phyloP scores from a whole-genome alignment of 2,888 invertebrate species.

The Spatulosminthurus flaviceps region DNA sequence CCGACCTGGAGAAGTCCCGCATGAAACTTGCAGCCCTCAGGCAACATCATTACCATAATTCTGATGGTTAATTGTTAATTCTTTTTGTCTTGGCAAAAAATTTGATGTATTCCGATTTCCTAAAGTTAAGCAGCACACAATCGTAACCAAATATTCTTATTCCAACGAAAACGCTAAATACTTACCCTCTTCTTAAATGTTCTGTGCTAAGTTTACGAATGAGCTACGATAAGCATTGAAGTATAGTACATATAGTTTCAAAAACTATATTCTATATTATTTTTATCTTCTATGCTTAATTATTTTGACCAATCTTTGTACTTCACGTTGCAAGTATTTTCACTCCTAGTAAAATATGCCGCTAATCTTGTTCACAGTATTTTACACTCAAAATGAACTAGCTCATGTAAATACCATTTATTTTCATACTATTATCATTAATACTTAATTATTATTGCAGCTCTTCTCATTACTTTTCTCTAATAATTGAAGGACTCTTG shows the following conservation, averaged over 20 bases:
- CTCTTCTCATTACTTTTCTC: no score
- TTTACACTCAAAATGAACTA: not conserved
- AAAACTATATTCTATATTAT: slow-evolving; percentile 4
- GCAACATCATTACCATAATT: slow-evolving; percentile 84
- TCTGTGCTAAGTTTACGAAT: not conserved
- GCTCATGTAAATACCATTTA: not conserved
- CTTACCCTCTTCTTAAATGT: not conserved
- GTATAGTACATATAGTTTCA: not conserved
- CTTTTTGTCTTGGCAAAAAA: not conserved
- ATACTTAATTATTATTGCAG: not conserved
- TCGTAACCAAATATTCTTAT: not conserved
- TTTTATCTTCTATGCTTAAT: slow-evolving; percentile 5
- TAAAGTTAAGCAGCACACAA: not conserved
- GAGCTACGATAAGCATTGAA: not conserved
- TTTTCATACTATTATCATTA: not conserved
- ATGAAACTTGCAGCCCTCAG: slow-evolving; percentile 84
- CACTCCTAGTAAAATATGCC: not conserved
- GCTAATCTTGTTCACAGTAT: slow-evolving; percentile 5
- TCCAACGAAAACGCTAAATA: not conserved
- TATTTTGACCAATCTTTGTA: slow-evolving; percentile 7
- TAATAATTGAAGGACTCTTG: no score
- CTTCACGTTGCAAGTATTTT: slow-evolving; percentile 18
- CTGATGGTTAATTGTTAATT: slow-evolving; percentile 49
- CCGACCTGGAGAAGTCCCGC: slow-evolving; percentile 87
- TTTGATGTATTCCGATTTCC: not conserved